phyloP scores from a whole-genome alignment of 1,140 invertebrate species.

The Caenorhabditis brenneri region DNA sequence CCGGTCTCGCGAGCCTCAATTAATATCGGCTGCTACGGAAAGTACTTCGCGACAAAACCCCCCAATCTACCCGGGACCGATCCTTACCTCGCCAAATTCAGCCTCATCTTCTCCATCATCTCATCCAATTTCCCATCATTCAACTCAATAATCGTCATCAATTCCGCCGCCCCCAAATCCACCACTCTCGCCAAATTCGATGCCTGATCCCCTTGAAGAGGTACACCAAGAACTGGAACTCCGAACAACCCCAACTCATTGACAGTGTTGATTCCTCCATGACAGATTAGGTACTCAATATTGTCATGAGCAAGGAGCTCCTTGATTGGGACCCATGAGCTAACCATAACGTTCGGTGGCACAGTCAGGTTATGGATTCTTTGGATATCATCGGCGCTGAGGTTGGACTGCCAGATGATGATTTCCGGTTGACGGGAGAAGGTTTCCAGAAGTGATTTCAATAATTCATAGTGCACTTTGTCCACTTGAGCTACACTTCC shows the following conservation, averaged over 20 bases:
- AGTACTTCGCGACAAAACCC: no score
- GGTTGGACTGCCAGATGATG: constrained; percentile 67
- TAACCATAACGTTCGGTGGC: constrained; percentile 59
- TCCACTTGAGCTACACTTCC: constrained; percentile 66
- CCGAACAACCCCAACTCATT: constrained; percentile 67
- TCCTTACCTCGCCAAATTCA: constrained; percentile 43
- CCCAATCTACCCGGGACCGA: no score
- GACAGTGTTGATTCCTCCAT: constrained; percentile 67
- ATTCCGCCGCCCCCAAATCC: constrained; percentile 45
- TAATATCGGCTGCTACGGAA: no score
- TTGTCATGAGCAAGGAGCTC: constrained; percentile 64
- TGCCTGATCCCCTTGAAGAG: constrained; percentile 63
- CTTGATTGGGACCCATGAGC: constrained; percentile 66
- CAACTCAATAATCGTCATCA: constrained; percentile 44
- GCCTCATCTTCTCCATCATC: constrained; percentile 38
- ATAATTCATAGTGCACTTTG: constrained; percentile 59
- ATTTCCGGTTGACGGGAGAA: constrained; percentile 52
- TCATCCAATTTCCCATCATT: constrained; percentile 39
- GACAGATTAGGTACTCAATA: constrained; percentile 62
- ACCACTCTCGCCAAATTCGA: constrained; percentile 52
- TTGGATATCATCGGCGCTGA: constrained; percentile 41
- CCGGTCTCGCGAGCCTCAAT: no score
- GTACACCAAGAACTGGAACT: constrained; percentile 65
- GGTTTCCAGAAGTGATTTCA: constrained; percentile 57
- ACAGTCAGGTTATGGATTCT: constrained; percentile 44